Conservation (phyloP, 2,797 vertebrate genomes). For the Clarias pachynema region DNA sequence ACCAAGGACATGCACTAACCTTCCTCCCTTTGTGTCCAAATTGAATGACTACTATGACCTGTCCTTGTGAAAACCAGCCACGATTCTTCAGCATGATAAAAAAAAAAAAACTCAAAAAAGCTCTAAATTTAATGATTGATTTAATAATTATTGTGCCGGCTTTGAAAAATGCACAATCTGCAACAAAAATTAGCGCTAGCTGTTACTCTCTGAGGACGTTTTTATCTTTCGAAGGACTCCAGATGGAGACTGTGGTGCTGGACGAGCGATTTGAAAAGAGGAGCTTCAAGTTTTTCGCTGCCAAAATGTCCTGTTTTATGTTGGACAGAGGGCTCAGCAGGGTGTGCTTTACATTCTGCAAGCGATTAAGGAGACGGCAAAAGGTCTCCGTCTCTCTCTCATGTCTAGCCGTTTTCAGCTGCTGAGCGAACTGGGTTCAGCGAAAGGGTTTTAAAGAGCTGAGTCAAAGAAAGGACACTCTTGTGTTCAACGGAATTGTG, state of each 20-base stretch:
- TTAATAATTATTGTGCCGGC: too few species aligned
- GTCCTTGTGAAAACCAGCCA: not conserved
- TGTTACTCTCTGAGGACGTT: not conserved
- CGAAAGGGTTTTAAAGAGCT: too few species aligned
- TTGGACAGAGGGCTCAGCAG: not conserved
- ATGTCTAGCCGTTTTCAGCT: not conserved
- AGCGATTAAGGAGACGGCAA: not conserved
- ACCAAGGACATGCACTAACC: not conserved
- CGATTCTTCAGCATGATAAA: not conserved
- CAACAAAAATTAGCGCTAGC: not conserved
- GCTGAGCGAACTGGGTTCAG: not conserved
- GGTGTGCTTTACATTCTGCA: not conserved
- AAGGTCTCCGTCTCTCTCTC: not conserved
- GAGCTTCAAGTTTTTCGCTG: not conserved
- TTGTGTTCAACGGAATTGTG: too few species aligned
- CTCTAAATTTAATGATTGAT: not conserved
- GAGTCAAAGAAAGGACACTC: too few species aligned
- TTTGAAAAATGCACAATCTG: not conserved
- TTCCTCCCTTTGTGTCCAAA: not conserved
- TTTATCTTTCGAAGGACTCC: not conserved
- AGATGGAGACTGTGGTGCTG: not conserved
- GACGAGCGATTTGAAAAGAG: not conserved
- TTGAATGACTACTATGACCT: not conserved
- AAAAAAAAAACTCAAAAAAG: not conserved
- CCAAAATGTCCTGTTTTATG: not conserved